Conservation (phyloP, 2,888 invertebrate genomes). For the Ypsolopha scabrella region DNA sequence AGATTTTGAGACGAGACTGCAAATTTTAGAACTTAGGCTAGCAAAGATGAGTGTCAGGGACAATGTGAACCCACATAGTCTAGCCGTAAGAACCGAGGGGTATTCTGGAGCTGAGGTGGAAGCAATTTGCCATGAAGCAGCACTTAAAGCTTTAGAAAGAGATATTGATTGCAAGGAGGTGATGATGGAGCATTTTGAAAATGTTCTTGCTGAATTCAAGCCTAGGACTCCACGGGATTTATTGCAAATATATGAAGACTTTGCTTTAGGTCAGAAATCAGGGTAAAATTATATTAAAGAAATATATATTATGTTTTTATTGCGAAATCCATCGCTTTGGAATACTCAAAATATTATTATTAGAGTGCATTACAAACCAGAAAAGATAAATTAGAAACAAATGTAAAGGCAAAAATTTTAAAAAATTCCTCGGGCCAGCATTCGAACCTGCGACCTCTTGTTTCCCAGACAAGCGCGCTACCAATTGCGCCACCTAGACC, state of each 20-base stretch:
- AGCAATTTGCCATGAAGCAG: slow-evolving; percentile 94
- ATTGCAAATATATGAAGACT: slow-evolving; percentile 80
- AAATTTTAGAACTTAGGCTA: slow-evolving; percentile 86
- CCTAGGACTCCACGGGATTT: slow-evolving; percentile 82
- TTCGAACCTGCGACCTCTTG: no score
- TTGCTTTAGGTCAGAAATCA: slow-evolving; percentile 48
- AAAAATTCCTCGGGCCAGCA: no score
- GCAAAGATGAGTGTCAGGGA: slow-evolving; percentile 76
- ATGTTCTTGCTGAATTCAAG: slow-evolving; percentile 76
- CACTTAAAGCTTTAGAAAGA: slow-evolving; percentile 84
- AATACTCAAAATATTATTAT: no score
- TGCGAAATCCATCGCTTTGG: no score
- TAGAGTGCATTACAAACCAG: no score
- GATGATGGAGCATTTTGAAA: slow-evolving; percentile 76
- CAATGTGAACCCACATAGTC: slow-evolving; percentile 74
- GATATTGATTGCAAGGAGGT: slow-evolving; percentile 75
- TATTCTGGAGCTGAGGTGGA: slow-evolving; percentile 96
- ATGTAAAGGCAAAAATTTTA: no score
- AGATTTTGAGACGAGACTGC: slow-evolving; percentile 79
- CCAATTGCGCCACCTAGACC: no score
- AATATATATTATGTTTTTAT: no score
- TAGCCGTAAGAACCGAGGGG: slow-evolving; percentile 79
- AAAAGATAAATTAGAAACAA: no score
- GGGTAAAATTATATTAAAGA: slow-evolving; percentile 7
- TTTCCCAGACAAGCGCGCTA: no score